phyloP scores from a whole-genome alignment of 2,888 invertebrate species.

The Heliconius erato region DNA sequence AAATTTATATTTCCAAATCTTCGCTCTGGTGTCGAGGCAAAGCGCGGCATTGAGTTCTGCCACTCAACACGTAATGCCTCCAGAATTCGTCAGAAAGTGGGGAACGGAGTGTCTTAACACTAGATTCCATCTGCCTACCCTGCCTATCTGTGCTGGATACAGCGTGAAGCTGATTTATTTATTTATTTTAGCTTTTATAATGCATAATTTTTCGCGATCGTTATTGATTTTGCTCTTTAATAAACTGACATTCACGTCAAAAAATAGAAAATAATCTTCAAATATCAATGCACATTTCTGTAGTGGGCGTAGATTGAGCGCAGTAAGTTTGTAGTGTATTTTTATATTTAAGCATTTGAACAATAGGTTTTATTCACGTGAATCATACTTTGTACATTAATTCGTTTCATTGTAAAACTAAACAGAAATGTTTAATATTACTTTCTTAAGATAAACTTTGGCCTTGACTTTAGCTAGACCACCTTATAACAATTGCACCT shows the following conservation, averaged over 20 bases:
- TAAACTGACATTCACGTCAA: not conserved
- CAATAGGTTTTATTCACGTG: not conserved
- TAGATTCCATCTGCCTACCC: too few species aligned
- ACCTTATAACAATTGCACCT: constrained; percentile 51
- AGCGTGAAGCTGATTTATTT: too few species aligned
- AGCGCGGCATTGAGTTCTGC: too few species aligned
- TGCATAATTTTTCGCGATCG: too few species aligned
- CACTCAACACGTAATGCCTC: too few species aligned
- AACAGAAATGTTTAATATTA: not conserved
- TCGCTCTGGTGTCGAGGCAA: too few species aligned
- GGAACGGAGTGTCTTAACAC: too few species aligned
- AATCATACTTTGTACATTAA: not conserved
- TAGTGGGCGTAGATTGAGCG: not conserved
- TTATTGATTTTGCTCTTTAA: too few species aligned
- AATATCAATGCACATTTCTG: constrained; percentile 1
- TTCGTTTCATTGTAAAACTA: not conserved
- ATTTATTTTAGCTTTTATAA: too few species aligned
- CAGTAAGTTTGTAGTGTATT: not conserved
- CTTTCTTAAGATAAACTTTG: not conserved
- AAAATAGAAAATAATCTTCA: not conserved
- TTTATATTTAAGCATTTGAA: not conserved
- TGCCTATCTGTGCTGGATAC: too few species aligned
- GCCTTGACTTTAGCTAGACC: constrained; percentile 30
- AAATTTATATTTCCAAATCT: too few species aligned
- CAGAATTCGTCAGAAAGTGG: too few species aligned